These are phyloP conservation scores for Zaprionus ornatus DNA, from an alignment of 1,140 invertebrate species.

Conservation along the genomic window DNA sequence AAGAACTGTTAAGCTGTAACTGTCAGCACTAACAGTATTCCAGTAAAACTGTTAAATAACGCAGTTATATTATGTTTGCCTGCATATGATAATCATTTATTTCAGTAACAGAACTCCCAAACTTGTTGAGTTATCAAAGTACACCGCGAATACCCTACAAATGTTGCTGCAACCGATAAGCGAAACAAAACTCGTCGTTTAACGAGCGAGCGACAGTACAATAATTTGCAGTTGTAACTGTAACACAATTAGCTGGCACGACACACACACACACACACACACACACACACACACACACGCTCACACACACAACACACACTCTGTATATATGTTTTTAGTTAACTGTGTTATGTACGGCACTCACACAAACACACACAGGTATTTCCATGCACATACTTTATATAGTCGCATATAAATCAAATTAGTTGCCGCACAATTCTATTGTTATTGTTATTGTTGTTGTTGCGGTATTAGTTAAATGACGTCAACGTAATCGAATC, in stretches of 20 bases:
- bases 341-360: conserved; percentile 5
- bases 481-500: conserved; percentile 33
- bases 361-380: not conserved
- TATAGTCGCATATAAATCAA: conserved; percentile 10
- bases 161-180: not conserved
- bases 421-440: conserved; percentile 17
- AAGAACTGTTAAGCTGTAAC: not conserved
- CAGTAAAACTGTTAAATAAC: too few relatives aligned
- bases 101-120: too few relatives aligned
- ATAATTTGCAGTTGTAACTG: conserved; percentile 21
- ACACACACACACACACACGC: not conserved
- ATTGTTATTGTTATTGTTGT: conserved; percentile 1
- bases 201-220: conserved; percentile 5
- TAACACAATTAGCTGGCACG: conserved; percentile 14
- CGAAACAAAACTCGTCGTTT: not conserved
- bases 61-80: too few relatives aligned
- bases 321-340: not conserved
- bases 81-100: too few relatives aligned
- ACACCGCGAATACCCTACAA: not conserved
- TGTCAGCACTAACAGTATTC: not conserved
- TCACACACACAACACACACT: not conserved
- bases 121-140: not conserved
- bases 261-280: not conserved
- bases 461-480: conserved; percentile 15
- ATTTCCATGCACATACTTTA: not conserved